A percentile compares a stretch with the other conserved stretches of the same genome.
phyloP scores from a whole-genome alignment of 2,888 invertebrate genomes.

The Xestobium rufovillosum region DNA sequence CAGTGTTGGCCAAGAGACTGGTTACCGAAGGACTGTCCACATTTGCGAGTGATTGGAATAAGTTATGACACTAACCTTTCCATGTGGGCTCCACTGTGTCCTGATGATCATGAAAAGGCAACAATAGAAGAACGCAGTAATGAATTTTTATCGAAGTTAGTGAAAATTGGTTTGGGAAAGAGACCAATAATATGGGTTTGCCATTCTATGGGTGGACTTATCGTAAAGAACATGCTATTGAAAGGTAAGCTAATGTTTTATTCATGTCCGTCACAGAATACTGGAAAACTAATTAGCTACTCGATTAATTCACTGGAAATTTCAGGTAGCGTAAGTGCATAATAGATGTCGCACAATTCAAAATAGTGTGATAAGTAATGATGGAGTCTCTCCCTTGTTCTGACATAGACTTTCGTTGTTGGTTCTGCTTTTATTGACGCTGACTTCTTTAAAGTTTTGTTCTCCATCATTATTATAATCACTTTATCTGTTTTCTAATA shows the following conservation, averaged over 20 bases:
- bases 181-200: slow-evolving; percentile 85
- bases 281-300: too few relatives aligned
- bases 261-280: too few relatives aligned
- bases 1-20: slow-evolving; percentile 94
- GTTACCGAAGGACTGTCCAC: slow-evolving; percentile 72
- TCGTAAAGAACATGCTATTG: slow-evolving; percentile 78
- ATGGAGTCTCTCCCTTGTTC: too few relatives aligned
- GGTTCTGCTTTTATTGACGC: too few relatives aligned
- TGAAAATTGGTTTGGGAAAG: slow-evolving; percentile 69
- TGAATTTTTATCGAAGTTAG: slow-evolving; percentile 59
- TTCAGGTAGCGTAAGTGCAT: too few relatives aligned
- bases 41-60: slow-evolving; percentile 71
- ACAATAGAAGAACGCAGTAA: slow-evolving; percentile 60
- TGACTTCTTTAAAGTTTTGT: too few relatives aligned
- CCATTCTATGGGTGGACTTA: slow-evolving; percentile 94
- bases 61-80: slow-evolving; percentile 83
- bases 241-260: slow-evolving; percentile 51
- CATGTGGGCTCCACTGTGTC: slow-evolving; percentile 71
- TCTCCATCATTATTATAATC: too few relatives aligned
- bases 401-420: too few relatives aligned
- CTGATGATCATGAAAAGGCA: slow-evolving; percentile 47
- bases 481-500: too few relatives aligned
- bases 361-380: too few relatives aligned
- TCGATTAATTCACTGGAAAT: too few relatives aligned
- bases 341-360: too few relatives aligned